Percentiles rank a stretch among this genome's conserved stretches.
Evolutionary conservation across 2,797 vertebrate genomes (phyloP).

Genomic region (Poecilia wingei): DNA sequence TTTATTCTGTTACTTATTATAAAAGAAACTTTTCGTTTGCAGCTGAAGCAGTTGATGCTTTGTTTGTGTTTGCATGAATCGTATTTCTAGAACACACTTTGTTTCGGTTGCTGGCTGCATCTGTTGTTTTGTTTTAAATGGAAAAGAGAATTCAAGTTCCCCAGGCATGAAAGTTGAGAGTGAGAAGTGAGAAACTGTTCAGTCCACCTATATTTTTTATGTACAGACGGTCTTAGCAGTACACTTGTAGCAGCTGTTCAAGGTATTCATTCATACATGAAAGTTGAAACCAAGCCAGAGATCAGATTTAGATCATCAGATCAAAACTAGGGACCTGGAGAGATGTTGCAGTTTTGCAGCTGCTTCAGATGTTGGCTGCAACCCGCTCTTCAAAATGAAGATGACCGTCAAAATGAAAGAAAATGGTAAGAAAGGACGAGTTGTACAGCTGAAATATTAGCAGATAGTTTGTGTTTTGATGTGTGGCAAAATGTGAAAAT

Average conservation of each 20-base stretch:
- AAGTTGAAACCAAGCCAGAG: slow-evolving; percentile 13
- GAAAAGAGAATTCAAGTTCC: slow-evolving; percentile 16
- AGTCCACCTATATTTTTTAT: neutral
- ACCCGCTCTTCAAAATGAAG: slow-evolving; percentile 28
- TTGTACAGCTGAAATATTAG: neutral
- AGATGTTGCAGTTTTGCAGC: slow-evolving; percentile 72
- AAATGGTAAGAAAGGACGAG: slow-evolving; percentile 40
- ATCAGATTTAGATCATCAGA: neutral
- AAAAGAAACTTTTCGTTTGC: neutral
- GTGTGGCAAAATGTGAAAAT: slow-evolving; percentile 24
- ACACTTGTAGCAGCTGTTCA: slow-evolving; percentile 17
- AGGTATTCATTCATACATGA: neutral
- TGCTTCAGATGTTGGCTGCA: slow-evolving; percentile 73
- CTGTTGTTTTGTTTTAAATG: slow-evolving; percentile 2
- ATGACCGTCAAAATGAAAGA: slow-evolving; percentile 15
- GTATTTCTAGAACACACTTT: neutral
- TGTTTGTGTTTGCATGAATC: neutral
- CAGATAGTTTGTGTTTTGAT: slow-evolving; percentile 21
- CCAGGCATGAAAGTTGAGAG: slow-evolving; percentile 32
- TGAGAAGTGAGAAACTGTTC: slow-evolving; percentile 59
- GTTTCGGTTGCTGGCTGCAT: slow-evolving; percentile 16
- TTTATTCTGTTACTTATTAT: neutral
- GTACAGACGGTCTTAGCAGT: neutral
- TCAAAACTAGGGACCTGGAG: slow-evolving; percentile 18
- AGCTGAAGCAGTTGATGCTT: neutral